phyloP scores from a whole-genome alignment of 2,888 invertebrate species.

The Drosophila barbarae region DNA sequence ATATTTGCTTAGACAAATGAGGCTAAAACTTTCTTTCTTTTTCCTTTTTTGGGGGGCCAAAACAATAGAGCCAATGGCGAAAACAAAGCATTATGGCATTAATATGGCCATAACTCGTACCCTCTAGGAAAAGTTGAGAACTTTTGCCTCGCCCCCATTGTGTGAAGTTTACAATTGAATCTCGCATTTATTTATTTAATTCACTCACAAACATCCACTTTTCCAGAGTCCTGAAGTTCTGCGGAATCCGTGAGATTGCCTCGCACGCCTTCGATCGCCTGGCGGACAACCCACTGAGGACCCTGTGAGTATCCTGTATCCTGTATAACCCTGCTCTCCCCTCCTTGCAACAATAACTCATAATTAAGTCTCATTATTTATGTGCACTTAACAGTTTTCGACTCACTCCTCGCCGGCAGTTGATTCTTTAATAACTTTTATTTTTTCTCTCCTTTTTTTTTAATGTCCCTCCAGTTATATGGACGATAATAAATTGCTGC shows the following conservation, averaged over 20 bases:
- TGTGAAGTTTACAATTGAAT: slow-evolving; percentile 59
- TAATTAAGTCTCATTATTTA: slow-evolving; percentile 67
- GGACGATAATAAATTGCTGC: slow-evolving; percentile 80
- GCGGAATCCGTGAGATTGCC: slow-evolving; percentile 77
- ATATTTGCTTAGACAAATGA: slow-evolving; percentile 27
- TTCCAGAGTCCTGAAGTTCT: slow-evolving; percentile 80
- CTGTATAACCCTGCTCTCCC: background rate
- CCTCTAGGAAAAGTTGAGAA: slow-evolving; percentile 21
- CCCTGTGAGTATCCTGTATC: slow-evolving; percentile 65
- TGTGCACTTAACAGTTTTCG: slow-evolving; percentile 61
- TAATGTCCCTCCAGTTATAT: slow-evolving; percentile 76
- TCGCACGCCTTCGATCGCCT: slow-evolving; percentile 77
- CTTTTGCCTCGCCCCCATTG: slow-evolving; percentile 29
- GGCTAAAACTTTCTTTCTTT: slow-evolving; percentile 4
- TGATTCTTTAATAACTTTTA: slow-evolving; percentile 23
- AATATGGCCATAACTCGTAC: slow-evolving; percentile 17
- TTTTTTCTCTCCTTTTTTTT: slow-evolving; percentile 39
- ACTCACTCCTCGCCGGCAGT: slow-evolving; percentile 21
- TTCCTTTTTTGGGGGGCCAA: background rate
- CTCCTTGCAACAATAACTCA: slow-evolving; percentile 51
- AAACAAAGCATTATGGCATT: slow-evolving; percentile 34
- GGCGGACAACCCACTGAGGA: slow-evolving; percentile 73
- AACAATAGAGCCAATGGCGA: slow-evolving; percentile 18
- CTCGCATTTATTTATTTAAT: slow-evolving; percentile 46
- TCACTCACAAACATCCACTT: slow-evolving; percentile 17